Evolutionary conservation across 2,888 invertebrate species (phyloP).

Genomic region (Plebejus anna): DNA sequence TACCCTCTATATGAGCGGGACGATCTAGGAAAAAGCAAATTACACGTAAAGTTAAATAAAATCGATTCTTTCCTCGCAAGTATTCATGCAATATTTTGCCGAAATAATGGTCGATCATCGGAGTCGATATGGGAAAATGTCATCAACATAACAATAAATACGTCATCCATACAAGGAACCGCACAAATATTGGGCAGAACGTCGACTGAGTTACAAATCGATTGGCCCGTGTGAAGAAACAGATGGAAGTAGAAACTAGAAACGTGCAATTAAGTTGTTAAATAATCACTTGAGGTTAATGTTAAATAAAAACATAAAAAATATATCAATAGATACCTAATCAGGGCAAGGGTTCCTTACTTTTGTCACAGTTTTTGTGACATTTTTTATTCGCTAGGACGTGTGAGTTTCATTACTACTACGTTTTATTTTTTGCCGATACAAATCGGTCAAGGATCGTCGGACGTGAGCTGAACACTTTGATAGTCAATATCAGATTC

Average conservation of each 20-base stretch:
- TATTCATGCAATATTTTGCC: not conserved
- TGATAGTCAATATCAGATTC: not conserved
- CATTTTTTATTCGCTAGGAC: conserved; percentile 12
- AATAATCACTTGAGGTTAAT: conserved; percentile 19
- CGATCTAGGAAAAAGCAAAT: conserved; percentile 59
- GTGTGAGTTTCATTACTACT: conserved; percentile 9
- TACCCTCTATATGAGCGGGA: conserved; percentile 72
- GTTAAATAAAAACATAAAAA: not conserved
- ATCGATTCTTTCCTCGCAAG: not conserved
- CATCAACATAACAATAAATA: not conserved
- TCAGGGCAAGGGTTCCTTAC: not conserved
- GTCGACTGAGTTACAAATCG: conserved; percentile 34
- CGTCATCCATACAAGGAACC: not conserved
- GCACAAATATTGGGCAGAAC: not conserved
- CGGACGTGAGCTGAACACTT: conserved; percentile 8
- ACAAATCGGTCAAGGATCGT: conserved; percentile 14
- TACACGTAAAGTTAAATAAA: conserved; percentile 33
- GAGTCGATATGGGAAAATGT: not conserved
- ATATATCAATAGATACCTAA: not conserved
- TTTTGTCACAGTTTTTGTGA: conserved; percentile 8
- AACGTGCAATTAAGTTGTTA: conserved; percentile 13
- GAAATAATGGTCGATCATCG: not conserved
- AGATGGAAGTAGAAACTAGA: conserved; percentile 35
- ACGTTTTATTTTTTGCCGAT: conserved; percentile 9
- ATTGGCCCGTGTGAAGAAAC: conserved; percentile 41